Conservation (phyloP, 30 jellyfish, hydroid and myxozoan species). For the Calvadosia cruxmelitensis region DNA sequence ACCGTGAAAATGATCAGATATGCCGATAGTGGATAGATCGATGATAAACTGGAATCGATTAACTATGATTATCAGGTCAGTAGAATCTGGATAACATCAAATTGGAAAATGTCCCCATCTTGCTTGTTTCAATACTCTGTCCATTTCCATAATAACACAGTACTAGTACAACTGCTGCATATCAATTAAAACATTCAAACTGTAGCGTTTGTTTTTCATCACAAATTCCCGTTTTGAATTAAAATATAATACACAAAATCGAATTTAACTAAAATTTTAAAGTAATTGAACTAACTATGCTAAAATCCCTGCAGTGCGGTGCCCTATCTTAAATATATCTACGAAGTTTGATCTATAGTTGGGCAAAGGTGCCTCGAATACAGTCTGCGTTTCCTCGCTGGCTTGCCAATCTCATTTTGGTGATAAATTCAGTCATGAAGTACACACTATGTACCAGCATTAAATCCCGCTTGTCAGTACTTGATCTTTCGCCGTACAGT, state of each 20-base stretch:
- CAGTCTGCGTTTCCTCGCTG: not conserved
- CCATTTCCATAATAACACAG: not conserved
- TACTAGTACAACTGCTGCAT: not conserved
- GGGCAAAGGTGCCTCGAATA: not conserved
- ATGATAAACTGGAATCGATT: no score
- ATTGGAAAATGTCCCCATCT: not conserved
- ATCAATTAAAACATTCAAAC: not conserved
- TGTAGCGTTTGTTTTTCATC: not conserved
- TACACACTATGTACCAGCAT: no score
- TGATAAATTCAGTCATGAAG: not conserved
- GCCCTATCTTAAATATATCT: no score
- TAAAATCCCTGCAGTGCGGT: no score
- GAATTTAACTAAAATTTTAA: no score
- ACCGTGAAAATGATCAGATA: no score
- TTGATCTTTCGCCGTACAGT: no score
- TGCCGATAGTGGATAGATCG: no score
- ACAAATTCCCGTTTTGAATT: slow-evolving; percentile 3
- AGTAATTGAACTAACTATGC: no score
- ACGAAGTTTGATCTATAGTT: no score
- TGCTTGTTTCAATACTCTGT: not conserved
- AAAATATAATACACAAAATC: not conserved
- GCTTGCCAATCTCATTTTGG: not conserved
- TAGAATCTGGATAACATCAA: not conserved
- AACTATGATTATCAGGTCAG: no score
- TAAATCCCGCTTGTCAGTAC: no score